A percentile compares a stretch with the other conserved stretches of the same genome.
phyloP scores from a whole-genome alignment of 1,140 invertebrate species.

The Rhyzopertha dominica region DNA sequence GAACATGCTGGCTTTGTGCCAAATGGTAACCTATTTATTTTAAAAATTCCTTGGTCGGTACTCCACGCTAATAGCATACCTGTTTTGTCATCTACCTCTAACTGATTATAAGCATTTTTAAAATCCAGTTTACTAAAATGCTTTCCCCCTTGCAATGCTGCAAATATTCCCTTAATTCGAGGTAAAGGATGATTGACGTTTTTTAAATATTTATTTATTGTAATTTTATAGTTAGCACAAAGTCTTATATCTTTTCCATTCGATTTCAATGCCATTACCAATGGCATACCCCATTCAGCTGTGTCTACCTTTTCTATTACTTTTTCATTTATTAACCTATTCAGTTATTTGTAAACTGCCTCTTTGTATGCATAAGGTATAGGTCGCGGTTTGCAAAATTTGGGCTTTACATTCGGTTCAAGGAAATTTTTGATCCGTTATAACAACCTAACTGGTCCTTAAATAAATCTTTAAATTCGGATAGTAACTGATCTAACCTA shows the following conservation, averaged over 20 bases:
- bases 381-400: too few relatives aligned
- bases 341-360: too few relatives aligned
- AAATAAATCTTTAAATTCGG: too few relatives aligned
- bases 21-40: constrained; percentile 34
- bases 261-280: constrained; percentile 7
- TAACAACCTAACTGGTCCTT: too few relatives aligned
- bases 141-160: too few relatives aligned
- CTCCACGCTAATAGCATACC: constrained; percentile 31
- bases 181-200: neutral
- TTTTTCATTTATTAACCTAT: neutral
- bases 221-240: constrained; percentile 6
- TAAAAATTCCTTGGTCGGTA: constrained; percentile 32
- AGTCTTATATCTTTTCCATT: constrained; percentile 5
- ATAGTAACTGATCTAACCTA: too few relatives aligned
- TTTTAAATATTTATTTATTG: constrained; percentile 1
- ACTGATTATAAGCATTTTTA: constrained; percentile 32
- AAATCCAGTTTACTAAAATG: constrained; percentile 34
- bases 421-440: too few relatives aligned
- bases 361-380: too few relatives aligned
- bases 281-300: constrained; percentile 8
- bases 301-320: constrained; percentile 11
- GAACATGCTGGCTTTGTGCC: constrained; percentile 30
- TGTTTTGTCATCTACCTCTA: constrained; percentile 32
- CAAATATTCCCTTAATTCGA: neutral
- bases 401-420: too few relatives aligned